Evolutionary conservation across 2,113 vertebrate species (phyloP).

Genomic region (Archocentrus centrarchus): DNA sequence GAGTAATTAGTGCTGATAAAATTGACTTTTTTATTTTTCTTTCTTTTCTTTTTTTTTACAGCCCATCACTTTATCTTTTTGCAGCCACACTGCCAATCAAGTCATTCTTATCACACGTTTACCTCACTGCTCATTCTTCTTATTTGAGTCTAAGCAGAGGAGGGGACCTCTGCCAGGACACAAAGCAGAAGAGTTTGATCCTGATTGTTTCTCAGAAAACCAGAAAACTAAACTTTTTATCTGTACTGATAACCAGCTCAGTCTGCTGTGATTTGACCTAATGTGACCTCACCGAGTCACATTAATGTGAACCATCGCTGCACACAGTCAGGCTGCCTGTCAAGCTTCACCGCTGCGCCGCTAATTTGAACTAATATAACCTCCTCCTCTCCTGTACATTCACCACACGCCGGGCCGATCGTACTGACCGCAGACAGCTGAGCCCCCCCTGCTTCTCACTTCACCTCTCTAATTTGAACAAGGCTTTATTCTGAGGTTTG

Average conservation of each 20-base stretch:
- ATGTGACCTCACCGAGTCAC: not conserved
- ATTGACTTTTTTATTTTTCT: not conserved
- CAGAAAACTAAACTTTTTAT: too few species aligned
- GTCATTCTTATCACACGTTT: not conserved
- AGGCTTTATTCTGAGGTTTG: conserved; percentile 95
- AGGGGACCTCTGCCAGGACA: not conserved
- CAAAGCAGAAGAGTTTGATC: too few species aligned
- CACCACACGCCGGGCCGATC: not conserved
- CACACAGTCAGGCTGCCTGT: conserved; percentile 7
- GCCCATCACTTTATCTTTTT: not conserved
- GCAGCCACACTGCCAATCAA: too few species aligned
- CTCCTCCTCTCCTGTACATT: not conserved
- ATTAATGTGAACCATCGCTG: too few species aligned
- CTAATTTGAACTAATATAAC: conserved; percentile 43
- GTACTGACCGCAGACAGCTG: conserved; percentile 35
- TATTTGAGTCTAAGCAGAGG: not conserved
- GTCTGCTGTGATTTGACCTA: not conserved
- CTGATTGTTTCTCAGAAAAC: too few species aligned
- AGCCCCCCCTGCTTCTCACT: conserved; percentile 57
- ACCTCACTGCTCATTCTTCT: not conserved
- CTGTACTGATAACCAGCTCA: not conserved
- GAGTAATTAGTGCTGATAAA: not conserved
- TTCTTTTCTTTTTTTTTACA: not conserved
- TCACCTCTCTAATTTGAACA: conserved; percentile 90
- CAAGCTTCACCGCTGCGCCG: not conserved